Evolutionary conservation across 2,113 vertebrate genomes (phyloP).

Genomic region (Zosterops lateralis): DNA sequence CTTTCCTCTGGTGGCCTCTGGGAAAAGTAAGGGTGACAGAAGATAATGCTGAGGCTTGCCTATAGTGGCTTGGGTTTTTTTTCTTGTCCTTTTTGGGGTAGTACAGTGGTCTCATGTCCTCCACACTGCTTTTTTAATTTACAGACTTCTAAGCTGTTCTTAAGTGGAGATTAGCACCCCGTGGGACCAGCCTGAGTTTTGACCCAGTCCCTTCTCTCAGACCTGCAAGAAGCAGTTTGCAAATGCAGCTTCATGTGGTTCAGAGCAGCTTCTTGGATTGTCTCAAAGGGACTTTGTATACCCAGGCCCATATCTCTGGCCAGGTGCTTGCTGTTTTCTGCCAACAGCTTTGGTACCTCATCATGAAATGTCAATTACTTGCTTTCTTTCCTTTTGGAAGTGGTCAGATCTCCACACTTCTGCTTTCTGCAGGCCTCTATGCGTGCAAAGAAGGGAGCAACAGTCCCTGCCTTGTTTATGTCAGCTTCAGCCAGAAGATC

Average conservation of each 20-base stretch:
- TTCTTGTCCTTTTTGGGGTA: neutral
- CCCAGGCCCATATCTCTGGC: neutral
- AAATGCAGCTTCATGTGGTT: neutral
- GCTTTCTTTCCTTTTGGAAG: neutral
- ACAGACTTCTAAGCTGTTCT: neutral
- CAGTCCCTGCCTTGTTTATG: constrained; percentile 93
- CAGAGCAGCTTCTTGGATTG: neutral
- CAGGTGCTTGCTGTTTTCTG: neutral
- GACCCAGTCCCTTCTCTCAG: neutral
- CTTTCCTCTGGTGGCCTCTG: neutral
- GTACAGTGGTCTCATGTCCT: neutral
- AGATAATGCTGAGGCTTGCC: neutral
- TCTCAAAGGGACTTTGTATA: neutral
- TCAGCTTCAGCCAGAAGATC: constrained; percentile 96
- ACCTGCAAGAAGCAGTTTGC: neutral
- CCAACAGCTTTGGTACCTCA: neutral
- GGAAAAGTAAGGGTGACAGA: neutral
- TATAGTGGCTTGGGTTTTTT: neutral
- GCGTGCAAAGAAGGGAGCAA: constrained; percentile 91
- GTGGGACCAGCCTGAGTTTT: neutral
- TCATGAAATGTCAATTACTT: neutral
- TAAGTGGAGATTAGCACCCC: neutral
- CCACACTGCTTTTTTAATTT: neutral
- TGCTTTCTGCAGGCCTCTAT: constrained; percentile 82
- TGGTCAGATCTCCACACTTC: neutral